Evolutionary conservation across 2,888 invertebrate species (phyloP).

Genomic region (Dynastes tityus): DNA sequence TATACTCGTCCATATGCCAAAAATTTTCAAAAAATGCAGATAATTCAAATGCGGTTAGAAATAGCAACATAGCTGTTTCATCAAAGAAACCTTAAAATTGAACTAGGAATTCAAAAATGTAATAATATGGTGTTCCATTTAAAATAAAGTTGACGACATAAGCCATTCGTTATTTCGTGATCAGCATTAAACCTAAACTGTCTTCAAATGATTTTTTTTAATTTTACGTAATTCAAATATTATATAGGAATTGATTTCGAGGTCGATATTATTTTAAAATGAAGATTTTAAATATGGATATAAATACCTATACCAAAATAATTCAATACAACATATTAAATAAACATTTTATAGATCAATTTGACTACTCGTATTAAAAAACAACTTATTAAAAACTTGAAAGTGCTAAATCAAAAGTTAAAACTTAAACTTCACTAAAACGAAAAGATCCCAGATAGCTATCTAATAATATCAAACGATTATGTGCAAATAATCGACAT

Average conservation of each 20-base stretch:
- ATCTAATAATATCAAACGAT: slow-evolving; percentile 41
- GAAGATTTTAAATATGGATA: slow-evolving; percentile 2
- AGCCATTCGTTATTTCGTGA: background rate
- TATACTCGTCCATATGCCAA: too few species aligned
- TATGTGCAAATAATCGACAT: slow-evolving; percentile 35
- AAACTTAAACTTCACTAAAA: slow-evolving; percentile 23
- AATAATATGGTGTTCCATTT: too few species aligned
- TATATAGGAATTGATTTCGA: slow-evolving; percentile 23
- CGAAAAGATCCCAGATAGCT: slow-evolving; percentile 26
- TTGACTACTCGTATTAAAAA: slow-evolving; percentile 1
- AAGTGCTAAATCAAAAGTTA: slow-evolving; percentile 29
- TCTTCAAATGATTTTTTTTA: background rate
- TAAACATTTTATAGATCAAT: background rate
- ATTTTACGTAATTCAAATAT: slow-evolving; percentile 19
- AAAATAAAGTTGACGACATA: too few species aligned
- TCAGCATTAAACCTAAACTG: slow-evolving; percentile 25
- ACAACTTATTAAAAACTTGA: background rate
- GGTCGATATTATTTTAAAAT: slow-evolving; percentile 1
- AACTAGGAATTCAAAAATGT: too few species aligned
- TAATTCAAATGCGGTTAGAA: too few species aligned
- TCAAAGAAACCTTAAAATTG: too few species aligned
- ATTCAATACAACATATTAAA: background rate
- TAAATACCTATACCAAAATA: background rate
- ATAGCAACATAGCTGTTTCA: too few species aligned
- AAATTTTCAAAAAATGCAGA: too few species aligned